These are phyloP conservation scores for Carduelis carduelis DNA, from an alignment of 2,797 vertebrate species.

Conservation along the genomic window DNA sequence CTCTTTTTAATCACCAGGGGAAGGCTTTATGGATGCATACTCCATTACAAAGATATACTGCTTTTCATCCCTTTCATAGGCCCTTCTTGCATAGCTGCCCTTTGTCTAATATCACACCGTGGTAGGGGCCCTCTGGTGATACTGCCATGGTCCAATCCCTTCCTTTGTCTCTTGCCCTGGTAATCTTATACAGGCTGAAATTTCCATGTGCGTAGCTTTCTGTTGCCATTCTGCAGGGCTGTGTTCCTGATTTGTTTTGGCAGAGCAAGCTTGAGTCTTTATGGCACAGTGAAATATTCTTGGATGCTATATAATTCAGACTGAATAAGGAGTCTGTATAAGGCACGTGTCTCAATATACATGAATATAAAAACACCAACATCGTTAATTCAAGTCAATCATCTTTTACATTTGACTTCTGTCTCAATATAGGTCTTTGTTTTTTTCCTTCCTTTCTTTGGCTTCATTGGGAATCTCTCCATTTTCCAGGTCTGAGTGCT, in stretches of 20 bases:
- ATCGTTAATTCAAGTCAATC: constrained; percentile 55
- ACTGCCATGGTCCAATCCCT: not conserved
- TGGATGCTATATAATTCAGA: constrained; percentile 76
- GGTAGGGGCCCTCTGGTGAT: not conserved
- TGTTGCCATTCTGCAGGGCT: constrained; percentile 47
- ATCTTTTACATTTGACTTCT: constrained; percentile 71
- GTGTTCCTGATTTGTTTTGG: constrained; percentile 69
- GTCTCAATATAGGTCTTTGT: constrained; percentile 76
- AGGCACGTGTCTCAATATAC: constrained; percentile 82
- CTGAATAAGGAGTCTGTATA: constrained; percentile 78
- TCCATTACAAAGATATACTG: constrained; percentile 4
- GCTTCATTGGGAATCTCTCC: constrained; percentile 78
- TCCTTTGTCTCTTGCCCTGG: not conserved
- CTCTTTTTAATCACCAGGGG: constrained; percentile 43
- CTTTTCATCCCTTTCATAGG: not conserved
- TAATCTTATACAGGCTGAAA: constrained; percentile 12
- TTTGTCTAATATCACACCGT: not conserved
- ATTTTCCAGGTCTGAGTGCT: constrained; percentile 81
- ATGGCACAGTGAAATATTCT: constrained; percentile 83
- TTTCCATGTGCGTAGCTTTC: constrained; percentile 34
- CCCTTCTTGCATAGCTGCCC: constrained; percentile 58
- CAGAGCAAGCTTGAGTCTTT: constrained; percentile 76
- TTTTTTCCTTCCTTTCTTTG: constrained; percentile 83
- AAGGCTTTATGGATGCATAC: constrained; percentile 14
- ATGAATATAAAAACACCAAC: constrained; percentile 51